Evolutionary conservation across 37 sponge, comb jelly and placozoan genomes (phyloP).

Genomic region (Oopsacas minuta): DNA sequence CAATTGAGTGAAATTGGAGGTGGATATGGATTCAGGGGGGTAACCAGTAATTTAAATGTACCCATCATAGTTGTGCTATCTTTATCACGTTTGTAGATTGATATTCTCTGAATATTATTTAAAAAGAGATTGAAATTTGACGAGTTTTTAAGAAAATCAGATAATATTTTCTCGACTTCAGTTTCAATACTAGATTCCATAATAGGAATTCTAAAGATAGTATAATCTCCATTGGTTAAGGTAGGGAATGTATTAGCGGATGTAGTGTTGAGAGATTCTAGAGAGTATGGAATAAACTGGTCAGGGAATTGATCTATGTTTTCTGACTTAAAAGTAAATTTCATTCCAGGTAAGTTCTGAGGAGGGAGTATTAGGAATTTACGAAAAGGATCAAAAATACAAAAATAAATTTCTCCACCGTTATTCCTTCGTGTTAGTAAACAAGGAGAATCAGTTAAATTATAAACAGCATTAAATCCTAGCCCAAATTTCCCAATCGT

Average conservation of each 20-base stretch:
- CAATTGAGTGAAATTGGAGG: not conserved
- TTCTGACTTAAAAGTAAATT: not conserved
- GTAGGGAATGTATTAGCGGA: not conserved
- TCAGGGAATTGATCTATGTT: not conserved
- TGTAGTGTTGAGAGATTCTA: not conserved
- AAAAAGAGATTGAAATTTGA: not conserved
- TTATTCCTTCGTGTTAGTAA: not conserved
- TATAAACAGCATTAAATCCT: slow-evolving; percentile 24
- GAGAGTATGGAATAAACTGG: not conserved
- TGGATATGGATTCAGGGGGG: not conserved
- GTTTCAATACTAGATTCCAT: not conserved
- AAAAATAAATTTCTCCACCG: not conserved
- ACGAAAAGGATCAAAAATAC: slow-evolving; percentile 7
- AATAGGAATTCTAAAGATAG: not conserved
- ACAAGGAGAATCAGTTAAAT: slow-evolving; percentile 23
- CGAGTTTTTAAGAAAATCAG: not conserved
- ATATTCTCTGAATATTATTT: not conserved
- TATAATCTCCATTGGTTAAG: not conserved
- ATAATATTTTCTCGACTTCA: not conserved
- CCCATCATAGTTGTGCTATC: not conserved
- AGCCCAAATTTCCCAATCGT: slow-evolving; percentile 9
- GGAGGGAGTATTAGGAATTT: not conserved
- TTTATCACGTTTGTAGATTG: not conserved
- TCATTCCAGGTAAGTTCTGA: not conserved
- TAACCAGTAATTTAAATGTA: not conserved